These are phyloP conservation scores for Eupsilia transversa DNA, from an alignment of 2,888 invertebrate species.

Conservation along the genomic window DNA sequence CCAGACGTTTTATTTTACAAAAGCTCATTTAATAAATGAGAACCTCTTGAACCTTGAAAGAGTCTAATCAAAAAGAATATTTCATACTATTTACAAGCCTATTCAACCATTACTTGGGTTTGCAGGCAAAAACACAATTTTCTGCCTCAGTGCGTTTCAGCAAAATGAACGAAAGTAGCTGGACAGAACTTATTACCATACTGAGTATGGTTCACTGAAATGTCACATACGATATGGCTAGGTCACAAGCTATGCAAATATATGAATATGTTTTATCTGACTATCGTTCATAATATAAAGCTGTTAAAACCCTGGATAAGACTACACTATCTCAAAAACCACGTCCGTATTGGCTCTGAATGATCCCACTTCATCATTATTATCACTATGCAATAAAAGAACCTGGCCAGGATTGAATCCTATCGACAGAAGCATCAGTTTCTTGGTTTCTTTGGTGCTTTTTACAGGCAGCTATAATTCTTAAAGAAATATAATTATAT, in stretches of 20 bases:
- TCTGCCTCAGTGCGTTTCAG: conserved; percentile 51
- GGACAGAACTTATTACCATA: conserved; percentile 53
- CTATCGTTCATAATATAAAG: background rate
- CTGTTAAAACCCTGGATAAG: background rate
- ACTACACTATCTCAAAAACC: background rate
- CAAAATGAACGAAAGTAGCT: conserved; percentile 50
- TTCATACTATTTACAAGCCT: conserved; percentile 34
- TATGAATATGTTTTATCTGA: conserved; percentile 17
- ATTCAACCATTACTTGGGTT: conserved; percentile 36
- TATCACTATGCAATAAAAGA: background rate
- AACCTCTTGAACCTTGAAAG: conserved; percentile 1
- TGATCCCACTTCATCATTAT: too few species aligned
- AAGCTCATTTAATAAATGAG: conserved; percentile 12
- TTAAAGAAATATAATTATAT: too few species aligned
- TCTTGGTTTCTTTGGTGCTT: background rate
- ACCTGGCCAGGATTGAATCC: background rate
- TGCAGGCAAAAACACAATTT: conserved; percentile 57
- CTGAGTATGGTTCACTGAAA: conserved; percentile 43
- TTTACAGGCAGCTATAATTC: background rate
- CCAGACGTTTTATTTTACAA: conserved; percentile 14
- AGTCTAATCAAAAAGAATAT: conserved; percentile 42
- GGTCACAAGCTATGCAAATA: conserved; percentile 28
- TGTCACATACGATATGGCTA: conserved; percentile 52
- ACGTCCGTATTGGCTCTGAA: background rate
- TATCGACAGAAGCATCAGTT: background rate